Evolutionary conservation across 2,888 invertebrate species (phyloP), one percentile per base, ranked within the genome.

Genomic region (Aquatica leii): DNA sequence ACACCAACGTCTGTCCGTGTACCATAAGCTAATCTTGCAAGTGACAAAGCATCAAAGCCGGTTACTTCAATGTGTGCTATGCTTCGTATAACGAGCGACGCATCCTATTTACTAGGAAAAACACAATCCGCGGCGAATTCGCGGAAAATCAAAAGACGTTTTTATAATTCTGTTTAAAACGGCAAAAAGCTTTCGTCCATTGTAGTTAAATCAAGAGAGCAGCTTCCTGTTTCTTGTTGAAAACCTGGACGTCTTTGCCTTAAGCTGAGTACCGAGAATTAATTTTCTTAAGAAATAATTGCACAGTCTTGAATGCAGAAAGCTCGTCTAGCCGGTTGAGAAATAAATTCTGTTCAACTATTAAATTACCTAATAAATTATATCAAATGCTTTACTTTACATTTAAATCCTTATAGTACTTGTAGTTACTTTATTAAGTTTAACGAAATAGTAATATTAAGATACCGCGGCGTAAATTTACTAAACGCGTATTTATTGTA

Each of bases 1-100:
- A 72, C 72, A 71, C 69, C 69, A 64, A 62, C 52, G 51, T 65
- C 66, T 66, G 62, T 61, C 69, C 64, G 58, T 57, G 63, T 31
- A 66, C 66, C 69, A 67, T 58, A 64, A 62, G 66, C 66, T 68
- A 68, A 70, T 70, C 69, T 65, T 59, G 41, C 61, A 24, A 62
- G 51, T 58, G 62, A 62, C 62, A 62, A 62, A 49, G 62, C 62
- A 43, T 62, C 62, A 62, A 62, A 62, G 62, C 57, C 53, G 55
- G 51, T 46, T 62, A 41, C 58, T 58, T 62, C 52, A 53, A 53
- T 58, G 62, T 48, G 58, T 46, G 21, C 57, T 20, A 35, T 48
- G 37, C 60, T 21, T 24, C 24, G 24, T 24, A 24, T 24, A 24
- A 24, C 24, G 52, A 46, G 6, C 40, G 43, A 17, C 49, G 58